These are phyloP conservation scores for Candoia aspera DNA, from an alignment of 2,113 vertebrate species.

Conservation along the genomic window DNA sequence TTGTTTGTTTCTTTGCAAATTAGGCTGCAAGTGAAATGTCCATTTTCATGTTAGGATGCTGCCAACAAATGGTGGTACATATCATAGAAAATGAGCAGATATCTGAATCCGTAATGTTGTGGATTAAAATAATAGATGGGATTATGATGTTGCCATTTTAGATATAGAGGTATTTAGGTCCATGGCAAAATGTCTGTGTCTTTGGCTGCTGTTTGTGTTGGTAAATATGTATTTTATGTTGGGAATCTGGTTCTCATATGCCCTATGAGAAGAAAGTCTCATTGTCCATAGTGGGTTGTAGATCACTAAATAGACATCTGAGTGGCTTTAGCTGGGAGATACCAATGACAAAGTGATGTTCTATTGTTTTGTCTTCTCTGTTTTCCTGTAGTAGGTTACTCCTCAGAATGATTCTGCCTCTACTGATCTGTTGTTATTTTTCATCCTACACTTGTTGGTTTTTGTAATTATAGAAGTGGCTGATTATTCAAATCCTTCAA, in stretches of 20 bases:
- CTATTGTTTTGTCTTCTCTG: neutral
- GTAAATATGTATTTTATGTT: neutral
- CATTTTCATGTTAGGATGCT: neutral
- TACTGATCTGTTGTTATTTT: neutral
- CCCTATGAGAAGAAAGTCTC: neutral
- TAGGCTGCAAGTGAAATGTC: neutral
- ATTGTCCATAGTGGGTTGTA: neutral
- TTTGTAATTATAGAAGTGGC: neutral
- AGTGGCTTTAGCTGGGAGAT: neutral
- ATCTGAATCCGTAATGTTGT: neutral
- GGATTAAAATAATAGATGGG: neutral
- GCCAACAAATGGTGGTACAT: neutral
- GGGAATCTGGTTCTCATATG: neutral
- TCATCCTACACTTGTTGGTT: neutral
- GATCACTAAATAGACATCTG: neutral
- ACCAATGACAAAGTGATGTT: neutral
- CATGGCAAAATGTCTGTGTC: neutral
- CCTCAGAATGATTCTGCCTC: neutral
- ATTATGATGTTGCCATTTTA: neutral
- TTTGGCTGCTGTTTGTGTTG: neutral
- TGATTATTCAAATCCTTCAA: neutral
- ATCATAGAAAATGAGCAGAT: neutral
- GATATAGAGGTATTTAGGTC: neutral
- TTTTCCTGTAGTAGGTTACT: neutral
- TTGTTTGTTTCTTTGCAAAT: neutral